Base-by-base conservation (phyloP, 2,797 vertebrate species). In the Callimico goeldii region DNA sequence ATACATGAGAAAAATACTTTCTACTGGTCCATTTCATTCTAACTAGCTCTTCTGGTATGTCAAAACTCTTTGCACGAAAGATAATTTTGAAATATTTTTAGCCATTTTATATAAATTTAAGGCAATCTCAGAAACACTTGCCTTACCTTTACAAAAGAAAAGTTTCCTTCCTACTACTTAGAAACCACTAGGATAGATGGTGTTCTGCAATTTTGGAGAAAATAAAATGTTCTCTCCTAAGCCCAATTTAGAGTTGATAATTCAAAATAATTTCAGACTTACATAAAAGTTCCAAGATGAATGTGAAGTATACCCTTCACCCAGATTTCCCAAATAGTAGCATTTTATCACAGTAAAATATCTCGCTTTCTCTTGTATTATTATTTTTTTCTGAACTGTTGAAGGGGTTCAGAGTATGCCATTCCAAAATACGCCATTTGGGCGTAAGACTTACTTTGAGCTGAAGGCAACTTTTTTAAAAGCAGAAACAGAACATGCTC, bases 221-320 rank as follows among this genome's bases (percentile, higher is more conserved):
- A 96, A 76, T 70, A 88, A 91, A 96, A 95, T 50, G 58, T 87
- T 83, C 46, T 83, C 43, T 91, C 52, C 64, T 92, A 72, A 93
- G 57, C 67, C 88, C 24, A 91, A 46, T 50, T 79, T 88, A 75
- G 46, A 91, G 30, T 20, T 86, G 14, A 79, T 83, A 85, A 89
- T 75, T 70, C 61, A 67, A 91, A 95, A 82, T 93, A 95, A 86
- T 73, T 94, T 93, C 58, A 89, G 77, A 79, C 75, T 58, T 75
- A 77, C 8, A 43, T 72, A 58, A 61, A 91, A 57, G 8, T 87
- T 83, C 46, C 26, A 91, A 55, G 39, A 70, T 41, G 20, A 36
- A 24, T 22, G 57, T 28, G 20, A 80, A 67, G 24, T 46, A 55
- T 30, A 39, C 17, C 17, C 14, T 86, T 86, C 75, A 36, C n/a